Evolutionary conservation across 1,140 invertebrate species (phyloP), one percentile per base, ranked within the genome.

Genomic region (Lordiphosa collinella): DNA sequence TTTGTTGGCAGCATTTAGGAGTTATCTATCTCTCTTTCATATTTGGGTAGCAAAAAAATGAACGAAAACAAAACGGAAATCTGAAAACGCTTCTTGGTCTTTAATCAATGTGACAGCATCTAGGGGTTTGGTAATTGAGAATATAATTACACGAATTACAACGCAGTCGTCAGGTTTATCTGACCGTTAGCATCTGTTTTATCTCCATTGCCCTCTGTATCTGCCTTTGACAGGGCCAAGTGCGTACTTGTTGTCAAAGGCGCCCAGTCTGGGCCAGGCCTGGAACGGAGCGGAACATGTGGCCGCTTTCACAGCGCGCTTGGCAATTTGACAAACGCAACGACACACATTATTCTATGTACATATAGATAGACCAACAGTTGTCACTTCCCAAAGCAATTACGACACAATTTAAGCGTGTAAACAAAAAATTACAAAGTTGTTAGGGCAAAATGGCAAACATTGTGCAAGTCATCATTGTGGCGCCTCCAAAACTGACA

Each of bases 391-490:
- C 78, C 79, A 69, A 84, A 84, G 79, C 78, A 84, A 84, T 84
- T 84, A 84, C 79, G 72, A 52, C 60, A 78, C 72, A 73, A 84
- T 84, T 84, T 84, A 84, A 78, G 78, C 78, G 72, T 78, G 78
- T 78, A 84, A 84, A 84, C 78, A 84, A 84, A 84, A 84, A 84
- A 84, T 84, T 84, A 82, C 72, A 84, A 82, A 82, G 72, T 82
- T 84, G 76, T 80, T 80, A 70, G 78, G 53, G 57, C 63, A 78
- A 84, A 82, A 84, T 73, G 59, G 78, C 78, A 84, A 65, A 52
- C 48, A 60, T 43, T 61, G n/a, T 76, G 76, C 76, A 71, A 80
- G 76, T 80, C 76, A 82, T 68, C 40, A 35, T 50, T 32, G 46
- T 68, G 54, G 65, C 65, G 74, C 70, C 63, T 65, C 29, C 59